Evolutionary conservation across 2,888 invertebrate species (phyloP).

Genomic region (Parochlus steinenii): DNA sequence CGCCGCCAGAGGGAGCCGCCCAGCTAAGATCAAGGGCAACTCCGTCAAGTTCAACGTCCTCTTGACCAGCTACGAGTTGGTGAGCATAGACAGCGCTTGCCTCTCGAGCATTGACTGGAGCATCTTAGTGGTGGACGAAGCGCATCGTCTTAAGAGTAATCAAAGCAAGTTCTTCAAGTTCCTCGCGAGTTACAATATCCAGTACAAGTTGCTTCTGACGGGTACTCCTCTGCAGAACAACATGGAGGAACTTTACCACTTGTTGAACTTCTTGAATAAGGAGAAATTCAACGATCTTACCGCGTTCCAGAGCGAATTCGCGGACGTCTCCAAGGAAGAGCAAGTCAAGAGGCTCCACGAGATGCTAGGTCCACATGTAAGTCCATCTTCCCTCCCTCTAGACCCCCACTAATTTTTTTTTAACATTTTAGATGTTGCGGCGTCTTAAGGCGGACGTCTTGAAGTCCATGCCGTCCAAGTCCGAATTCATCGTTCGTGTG

Average conservation of each 20-base stretch:
- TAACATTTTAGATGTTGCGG: no score
- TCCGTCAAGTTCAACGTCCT: constrained; percentile 95
- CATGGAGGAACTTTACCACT: constrained; percentile 95
- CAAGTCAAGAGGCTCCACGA: constrained; percentile 98
- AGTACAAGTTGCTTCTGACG: constrained; percentile 87
- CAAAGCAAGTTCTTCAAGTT: constrained; percentile 97
- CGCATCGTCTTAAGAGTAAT: constrained; percentile 96
- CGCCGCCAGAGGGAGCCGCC: constrained; percentile 71
- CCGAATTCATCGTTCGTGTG: constrained; percentile 97
- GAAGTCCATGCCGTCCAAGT: constrained; percentile 98
- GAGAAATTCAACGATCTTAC: constrained; percentile 90
- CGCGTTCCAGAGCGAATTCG: constrained; percentile 93
- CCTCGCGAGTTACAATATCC: constrained; percentile 78
- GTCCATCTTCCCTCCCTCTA: no score
- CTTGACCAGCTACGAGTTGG: constrained; percentile 92
- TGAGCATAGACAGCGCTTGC: constrained; percentile 92
- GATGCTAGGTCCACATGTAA: constrained; percentile 94
- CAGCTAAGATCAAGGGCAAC: constrained; percentile 60
- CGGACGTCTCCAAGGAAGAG: constrained; percentile 97
- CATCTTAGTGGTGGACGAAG: constrained; percentile 96
- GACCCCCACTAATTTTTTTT: no score
- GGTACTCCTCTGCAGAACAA: constrained; percentile 99
- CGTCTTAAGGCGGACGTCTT: constrained; percentile 96
- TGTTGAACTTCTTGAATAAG: constrained; percentile 92
- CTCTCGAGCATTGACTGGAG: constrained; percentile 98